Evolutionary conservation across 2,797 vertebrate species (phyloP).

Genomic region (Hipposideros larvatus): DNA sequence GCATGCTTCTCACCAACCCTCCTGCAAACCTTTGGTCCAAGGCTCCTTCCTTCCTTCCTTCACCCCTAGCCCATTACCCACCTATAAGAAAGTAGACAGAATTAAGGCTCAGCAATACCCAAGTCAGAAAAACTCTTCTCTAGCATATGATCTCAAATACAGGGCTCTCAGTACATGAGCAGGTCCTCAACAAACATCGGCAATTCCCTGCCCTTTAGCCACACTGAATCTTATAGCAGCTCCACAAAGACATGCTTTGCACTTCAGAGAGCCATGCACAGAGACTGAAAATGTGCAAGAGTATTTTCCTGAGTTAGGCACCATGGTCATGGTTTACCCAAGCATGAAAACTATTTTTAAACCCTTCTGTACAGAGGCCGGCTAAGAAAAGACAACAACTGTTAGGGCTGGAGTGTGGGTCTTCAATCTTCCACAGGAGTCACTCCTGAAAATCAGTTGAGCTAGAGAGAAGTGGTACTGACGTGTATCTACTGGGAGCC

Average conservation of each 20-base stretch:
- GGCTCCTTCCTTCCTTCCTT: neutral
- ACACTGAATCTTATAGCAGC: neutral
- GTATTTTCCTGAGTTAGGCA: neutral
- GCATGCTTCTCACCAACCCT: neutral
- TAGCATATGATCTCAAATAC: neutral
- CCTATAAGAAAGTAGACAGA: conserved; percentile 7
- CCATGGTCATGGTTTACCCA: neutral
- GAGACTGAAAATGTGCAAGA: neutral
- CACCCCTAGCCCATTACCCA: neutral
- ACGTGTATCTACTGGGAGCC: neutral
- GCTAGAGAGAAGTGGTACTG: neutral
- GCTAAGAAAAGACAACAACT: neutral
- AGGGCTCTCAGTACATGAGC: neutral
- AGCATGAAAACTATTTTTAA: neutral
- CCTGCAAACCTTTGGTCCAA: neutral
- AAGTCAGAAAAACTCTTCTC: neutral
- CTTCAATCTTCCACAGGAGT: conserved; percentile 8
- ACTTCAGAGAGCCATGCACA: neutral
- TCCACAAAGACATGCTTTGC: neutral
- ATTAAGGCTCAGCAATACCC: neutral
- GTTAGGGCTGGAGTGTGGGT: neutral
- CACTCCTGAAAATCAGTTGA: neutral
- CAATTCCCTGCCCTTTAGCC: neutral
- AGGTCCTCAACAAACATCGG: neutral
- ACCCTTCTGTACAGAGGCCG: neutral